Evolutionary conservation across 1,140 invertebrate genomes (phyloP).

Genomic region (Hormaphis cornu): DNA sequence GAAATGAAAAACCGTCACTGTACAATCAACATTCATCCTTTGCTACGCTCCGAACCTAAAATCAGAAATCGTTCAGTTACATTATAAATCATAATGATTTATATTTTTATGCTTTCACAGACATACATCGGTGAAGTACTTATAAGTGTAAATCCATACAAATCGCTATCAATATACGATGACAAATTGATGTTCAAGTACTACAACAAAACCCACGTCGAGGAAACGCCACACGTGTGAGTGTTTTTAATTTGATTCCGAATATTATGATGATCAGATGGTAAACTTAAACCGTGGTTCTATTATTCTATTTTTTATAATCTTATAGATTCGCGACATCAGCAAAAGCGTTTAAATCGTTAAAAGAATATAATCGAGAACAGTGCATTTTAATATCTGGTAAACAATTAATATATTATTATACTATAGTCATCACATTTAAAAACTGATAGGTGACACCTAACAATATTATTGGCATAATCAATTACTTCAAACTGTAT

Average conservation of each 20-base stretch:
- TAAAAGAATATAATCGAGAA: constrained; percentile 60
- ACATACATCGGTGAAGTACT: constrained; percentile 74
- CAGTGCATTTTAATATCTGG: constrained; percentile 54
- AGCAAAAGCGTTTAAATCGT: constrained; percentile 62
- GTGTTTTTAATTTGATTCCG: constrained; percentile 38
- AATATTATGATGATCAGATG: no score
- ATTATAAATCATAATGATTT: background rate
- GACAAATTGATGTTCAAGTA: constrained; percentile 64
- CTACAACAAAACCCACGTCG: constrained; percentile 64
- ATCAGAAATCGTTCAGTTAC: background rate
- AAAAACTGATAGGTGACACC: no score
- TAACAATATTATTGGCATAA: background rate
- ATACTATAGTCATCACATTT: no score
- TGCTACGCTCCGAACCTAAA: background rate
- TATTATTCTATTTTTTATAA: no score
- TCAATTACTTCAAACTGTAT: no score
- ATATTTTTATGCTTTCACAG: constrained; percentile 38
- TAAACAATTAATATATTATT: constrained; percentile 34
- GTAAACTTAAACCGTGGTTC: no score
- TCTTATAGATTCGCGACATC: constrained; percentile 61
- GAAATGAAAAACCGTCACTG: no score
- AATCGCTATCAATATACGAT: constrained; percentile 64
- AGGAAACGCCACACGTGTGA: constrained; percentile 83
- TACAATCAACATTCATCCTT: background rate
- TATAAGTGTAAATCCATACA: constrained; percentile 71